Conservation (phyloP, 2,888 invertebrate species). For the Calliphora vomitoria region DNA sequence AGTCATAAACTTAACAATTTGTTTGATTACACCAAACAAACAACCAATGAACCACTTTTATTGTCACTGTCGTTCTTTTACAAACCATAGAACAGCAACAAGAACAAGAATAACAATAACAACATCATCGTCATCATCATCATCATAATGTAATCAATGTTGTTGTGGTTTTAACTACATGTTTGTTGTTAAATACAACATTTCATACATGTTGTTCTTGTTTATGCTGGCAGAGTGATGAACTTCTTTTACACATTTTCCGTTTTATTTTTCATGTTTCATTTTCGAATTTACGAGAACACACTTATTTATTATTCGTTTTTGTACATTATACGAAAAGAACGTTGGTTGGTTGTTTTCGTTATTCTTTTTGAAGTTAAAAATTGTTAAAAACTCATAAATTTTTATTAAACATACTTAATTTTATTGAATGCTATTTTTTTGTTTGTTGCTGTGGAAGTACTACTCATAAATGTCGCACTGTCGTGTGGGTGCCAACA, state of each 20-base stretch:
- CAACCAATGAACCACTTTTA: conserved; percentile 65
- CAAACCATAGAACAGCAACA: conserved; percentile 56
- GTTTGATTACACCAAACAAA: conserved; percentile 72
- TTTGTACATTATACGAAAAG: conserved; percentile 1
- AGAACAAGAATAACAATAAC: conserved; percentile 29
- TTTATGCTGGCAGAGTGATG: conserved; percentile 53
- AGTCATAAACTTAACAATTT: conserved; percentile 80
- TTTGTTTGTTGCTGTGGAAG: neutral
- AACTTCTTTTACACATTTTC: conserved; percentile 59
- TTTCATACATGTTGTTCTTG: conserved; percentile 15
- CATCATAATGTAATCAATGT: conserved; percentile 65
- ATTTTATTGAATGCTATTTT: conserved; percentile 51
- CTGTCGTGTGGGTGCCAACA: conserved; percentile 61
- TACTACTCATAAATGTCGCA: conserved; percentile 4
- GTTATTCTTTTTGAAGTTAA: conserved; percentile 34
- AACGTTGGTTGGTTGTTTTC: conserved; percentile 12
- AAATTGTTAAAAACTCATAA: conserved; percentile 78
- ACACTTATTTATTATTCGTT: neutral
- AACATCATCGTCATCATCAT: neutral
- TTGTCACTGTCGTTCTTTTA: conserved; percentile 57
- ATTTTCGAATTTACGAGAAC: neutral
- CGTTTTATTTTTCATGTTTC: conserved; percentile 36
- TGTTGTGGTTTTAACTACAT: conserved; percentile 67
- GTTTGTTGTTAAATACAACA: conserved; percentile 38
- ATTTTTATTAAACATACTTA: conserved; percentile 79